Evolutionary conservation across 2,797 vertebrate species (phyloP), one percentile per base, ranked within the genome.

Genomic region (Chelmon rostratus): DNA sequence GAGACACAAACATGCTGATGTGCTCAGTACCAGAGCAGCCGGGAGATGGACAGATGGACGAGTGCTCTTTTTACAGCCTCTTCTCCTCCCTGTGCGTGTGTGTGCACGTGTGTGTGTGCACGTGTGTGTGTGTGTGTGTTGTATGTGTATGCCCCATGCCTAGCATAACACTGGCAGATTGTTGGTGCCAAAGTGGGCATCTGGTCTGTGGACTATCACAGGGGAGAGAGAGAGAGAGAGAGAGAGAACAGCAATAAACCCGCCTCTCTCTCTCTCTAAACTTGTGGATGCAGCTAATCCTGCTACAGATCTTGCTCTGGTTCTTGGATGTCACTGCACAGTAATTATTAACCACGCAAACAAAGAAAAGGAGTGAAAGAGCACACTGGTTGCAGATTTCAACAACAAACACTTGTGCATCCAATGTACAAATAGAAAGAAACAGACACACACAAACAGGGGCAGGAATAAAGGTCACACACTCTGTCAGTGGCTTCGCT

Each of bases 131-230:
- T 71, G 25, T 56, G 62, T 78, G 66, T 58, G 63, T 25, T 56
- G 70, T 67, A 49, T 78, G 54, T 84, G 77, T 73, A 16, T 80
- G 62, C 64, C 65, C 68, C 73, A 71, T 86, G 78, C 76, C 65
- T 84, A 62, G 73, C 84, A 80, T 72, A 79, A 86, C 85, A 73
- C 86, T 90, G 88, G 83, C 89, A 90, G 74, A 78, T 71, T 1
- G 19, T 64, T 28, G 50, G 68, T 93, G 91, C 91, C 92, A 93
- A 93, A 91, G 86, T 92, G 89, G 90, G 86, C 92, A 92, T 93
- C 92, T 93, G 93, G 89, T 92, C 86, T 76, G 83, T 81, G 78
- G 86, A 90, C 85, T 68, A 84, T 88, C 89, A 89, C 86, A 74
- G 80, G 78, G 83, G 85, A 89, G 80, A 78, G 81, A 78, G 68